Evolutionary conservation across 92 coral and sea anemone species (phyloP).

Genomic region (Actinernus sp.): DNA sequence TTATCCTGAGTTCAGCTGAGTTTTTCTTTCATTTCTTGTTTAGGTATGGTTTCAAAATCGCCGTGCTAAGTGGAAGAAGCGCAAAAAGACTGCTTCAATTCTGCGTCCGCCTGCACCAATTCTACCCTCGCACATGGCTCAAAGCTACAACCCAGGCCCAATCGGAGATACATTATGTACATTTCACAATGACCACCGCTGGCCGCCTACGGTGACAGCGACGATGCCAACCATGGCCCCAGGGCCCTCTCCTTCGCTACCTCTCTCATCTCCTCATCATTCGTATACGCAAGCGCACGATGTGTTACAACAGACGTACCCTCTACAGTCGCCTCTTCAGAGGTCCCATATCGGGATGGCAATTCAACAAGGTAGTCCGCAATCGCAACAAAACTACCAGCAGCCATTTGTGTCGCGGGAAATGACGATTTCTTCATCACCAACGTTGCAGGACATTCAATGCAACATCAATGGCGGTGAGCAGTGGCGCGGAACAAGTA

Average conservation of each 20-base stretch:
- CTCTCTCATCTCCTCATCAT: slow-evolving; percentile 91
- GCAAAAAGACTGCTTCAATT: slow-evolving; percentile 97
- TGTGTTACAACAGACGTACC: slow-evolving; percentile 89
- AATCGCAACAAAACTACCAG: slow-evolving; percentile 77
- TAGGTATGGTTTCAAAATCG: slow-evolving; percentile 99
- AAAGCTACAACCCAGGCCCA: slow-evolving; percentile 95
- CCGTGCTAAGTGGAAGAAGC: slow-evolving; percentile 99
- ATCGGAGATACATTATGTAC: slow-evolving; percentile 92
- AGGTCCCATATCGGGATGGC: slow-evolving; percentile 90
- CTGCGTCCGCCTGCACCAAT: slow-evolving; percentile 99
- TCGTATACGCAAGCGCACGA: slow-evolving; percentile 97
- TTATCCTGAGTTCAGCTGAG: not conserved
- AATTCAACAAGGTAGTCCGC: slow-evolving; percentile 83
- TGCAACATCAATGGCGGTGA: slow-evolving; percentile 98
- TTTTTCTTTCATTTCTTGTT: not conserved
- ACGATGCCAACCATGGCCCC: slow-evolving; percentile 99
- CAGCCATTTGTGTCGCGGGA: slow-evolving; percentile 90
- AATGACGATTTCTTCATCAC: slow-evolving; percentile 99
- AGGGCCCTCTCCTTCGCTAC: slow-evolving; percentile 90
- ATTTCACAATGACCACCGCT: slow-evolving; percentile 99
- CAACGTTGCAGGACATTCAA: slow-evolving; percentile 97
- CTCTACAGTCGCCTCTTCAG: slow-evolving; percentile 89
- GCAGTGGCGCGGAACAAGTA: slow-evolving; percentile 99
- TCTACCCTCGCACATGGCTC: slow-evolving; percentile 99
- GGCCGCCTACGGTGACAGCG: slow-evolving; percentile 97